Percentiles rank a stretch among this genome's conserved stretches.
Conservation (phyloP, 2,888 invertebrate genomes). For the Torymus tubicola region DNA sequence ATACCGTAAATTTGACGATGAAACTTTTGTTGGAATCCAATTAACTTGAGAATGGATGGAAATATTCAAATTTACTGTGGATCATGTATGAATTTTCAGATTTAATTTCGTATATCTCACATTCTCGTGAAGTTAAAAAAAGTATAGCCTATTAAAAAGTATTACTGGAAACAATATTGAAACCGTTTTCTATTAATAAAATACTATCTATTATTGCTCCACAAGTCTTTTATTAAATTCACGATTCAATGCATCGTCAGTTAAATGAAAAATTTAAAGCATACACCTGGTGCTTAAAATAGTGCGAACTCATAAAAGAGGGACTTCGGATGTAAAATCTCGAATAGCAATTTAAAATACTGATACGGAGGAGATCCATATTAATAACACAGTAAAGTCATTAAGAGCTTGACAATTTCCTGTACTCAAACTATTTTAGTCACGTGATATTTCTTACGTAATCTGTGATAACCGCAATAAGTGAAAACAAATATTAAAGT, state of each 20-base stretch:
- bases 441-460: too few relatives aligned
- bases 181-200: not conserved
- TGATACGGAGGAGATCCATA: not conserved
- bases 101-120: conserved; percentile 3
- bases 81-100: too few relatives aligned
- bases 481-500: too few relatives aligned
- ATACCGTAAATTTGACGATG: too few relatives aligned
- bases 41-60: too few relatives aligned
- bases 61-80: too few relatives aligned
- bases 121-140: not conserved
- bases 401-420: not conserved
- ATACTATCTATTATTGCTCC: not conserved
- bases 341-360: conserved; percentile 10
- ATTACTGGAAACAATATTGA: too few relatives aligned
- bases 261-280: conserved; percentile 6
- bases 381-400: not conserved
- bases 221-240: conserved; percentile 28
- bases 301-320: not conserved
- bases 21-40: too few relatives aligned
- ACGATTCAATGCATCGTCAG: conserved; percentile 1
- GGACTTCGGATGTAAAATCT: too few relatives aligned
- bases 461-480: too few relatives aligned
- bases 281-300: not conserved
- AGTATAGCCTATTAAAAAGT: not conserved
- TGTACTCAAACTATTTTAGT: too few relatives aligned